A percentile compares a stretch with the other conserved stretches of the same genome.
phyloP scores from a whole-genome alignment of 2,797 vertebrate species.

The Peromyscus eremicus region DNA sequence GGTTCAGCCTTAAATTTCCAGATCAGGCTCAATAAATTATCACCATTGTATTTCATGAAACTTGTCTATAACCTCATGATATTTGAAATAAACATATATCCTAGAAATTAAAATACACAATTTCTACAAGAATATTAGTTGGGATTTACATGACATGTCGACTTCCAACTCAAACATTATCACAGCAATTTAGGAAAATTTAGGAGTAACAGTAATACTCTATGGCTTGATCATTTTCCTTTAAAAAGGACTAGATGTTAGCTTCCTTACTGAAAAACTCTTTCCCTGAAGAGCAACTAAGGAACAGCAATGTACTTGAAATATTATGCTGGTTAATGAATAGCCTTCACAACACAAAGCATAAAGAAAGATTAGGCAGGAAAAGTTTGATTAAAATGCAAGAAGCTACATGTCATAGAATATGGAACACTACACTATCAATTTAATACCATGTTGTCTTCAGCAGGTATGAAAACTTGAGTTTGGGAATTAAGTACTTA shows the following conservation, averaged over 20 bases:
- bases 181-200: constrained; percentile 4
- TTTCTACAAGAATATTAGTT: background rate
- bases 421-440: background rate
- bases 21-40: too few species aligned
- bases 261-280: background rate
- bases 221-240: background rate
- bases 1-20: background rate
- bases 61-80: constrained; percentile 26
- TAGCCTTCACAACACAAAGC: constrained; percentile 17
- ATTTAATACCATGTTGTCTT: background rate
- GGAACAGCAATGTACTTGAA: background rate
- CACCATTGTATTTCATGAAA: background rate
- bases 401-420: background rate
- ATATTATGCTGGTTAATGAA: background rate
- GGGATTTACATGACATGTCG: background rate
- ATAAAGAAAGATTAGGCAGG: background rate
- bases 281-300: constrained; percentile 16
- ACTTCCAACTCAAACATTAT: background rate
- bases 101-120: background rate
- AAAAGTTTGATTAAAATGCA: constrained; percentile 4
- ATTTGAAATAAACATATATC: background rate
- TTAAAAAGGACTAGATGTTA: background rate
- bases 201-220: constrained; percentile 7
- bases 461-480: constrained; percentile 6
- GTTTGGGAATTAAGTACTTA: background rate